Percentiles rank a stretch among this genome's conserved stretches.
Conservation (phyloP, 2,113 vertebrate species). For the Pelodiscus sinensis region DNA sequence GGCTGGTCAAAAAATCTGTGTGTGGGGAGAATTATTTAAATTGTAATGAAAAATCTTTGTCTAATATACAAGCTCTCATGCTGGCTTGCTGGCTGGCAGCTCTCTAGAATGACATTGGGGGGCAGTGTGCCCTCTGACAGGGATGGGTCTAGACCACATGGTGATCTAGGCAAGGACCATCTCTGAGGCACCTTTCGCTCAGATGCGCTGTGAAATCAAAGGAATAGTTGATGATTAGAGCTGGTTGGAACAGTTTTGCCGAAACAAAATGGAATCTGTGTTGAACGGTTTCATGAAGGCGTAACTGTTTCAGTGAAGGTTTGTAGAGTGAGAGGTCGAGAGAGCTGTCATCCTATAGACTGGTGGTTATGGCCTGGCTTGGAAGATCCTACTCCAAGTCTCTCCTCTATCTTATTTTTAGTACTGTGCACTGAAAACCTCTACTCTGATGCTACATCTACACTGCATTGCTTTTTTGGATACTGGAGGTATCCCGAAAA, state of each 20-base stretch:
- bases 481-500: too few relatives aligned
- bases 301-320: neutral
- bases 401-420: neutral
- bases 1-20: neutral
- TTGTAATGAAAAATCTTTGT: neutral
- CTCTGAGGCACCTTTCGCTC: fast-evolving
- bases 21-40: neutral
- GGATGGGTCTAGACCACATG: too few relatives aligned
- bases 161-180: too few relatives aligned
- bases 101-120: neutral
- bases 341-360: neutral
- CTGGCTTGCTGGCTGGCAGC: neutral
- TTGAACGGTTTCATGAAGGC: neutral
- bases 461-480: too few relatives aligned
- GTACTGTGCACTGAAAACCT: neutral
- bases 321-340: neutral
- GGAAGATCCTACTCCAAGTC: neutral
- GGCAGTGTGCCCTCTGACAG: neutral
- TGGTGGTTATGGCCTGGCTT: neutral
- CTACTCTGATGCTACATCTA: neutral
- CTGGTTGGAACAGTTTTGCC: neutral
- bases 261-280: neutral
- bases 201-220: fast-evolving
- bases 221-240: neutral
- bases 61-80: neutral